phyloP scores from a whole-genome alignment of 2,797 vertebrate genomes.

The Eurystomus glaucurus region DNA sequence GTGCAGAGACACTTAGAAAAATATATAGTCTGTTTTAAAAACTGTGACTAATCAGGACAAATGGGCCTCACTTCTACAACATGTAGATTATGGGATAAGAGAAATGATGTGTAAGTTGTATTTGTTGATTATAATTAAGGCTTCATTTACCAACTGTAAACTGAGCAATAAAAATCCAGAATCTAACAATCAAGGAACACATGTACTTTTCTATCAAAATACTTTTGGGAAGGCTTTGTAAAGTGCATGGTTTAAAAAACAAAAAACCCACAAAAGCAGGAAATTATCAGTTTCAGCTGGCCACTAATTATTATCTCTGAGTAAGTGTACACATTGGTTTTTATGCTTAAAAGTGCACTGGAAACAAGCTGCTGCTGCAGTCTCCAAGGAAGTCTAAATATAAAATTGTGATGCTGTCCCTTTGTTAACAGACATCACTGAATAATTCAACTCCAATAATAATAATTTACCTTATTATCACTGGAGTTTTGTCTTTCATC shows the following conservation, averaged over 20 bases:
- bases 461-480: constrained; percentile 59
- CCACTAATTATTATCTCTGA: constrained; percentile 86
- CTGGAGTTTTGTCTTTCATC: constrained; percentile 75
- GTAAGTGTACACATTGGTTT: constrained; percentile 70
- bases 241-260: neutral
- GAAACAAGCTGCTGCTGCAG: constrained; percentile 82
- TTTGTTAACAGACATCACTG: constrained; percentile 87
- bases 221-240: neutral
- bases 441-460: constrained; percentile 91
- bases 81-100: constrained; percentile 50
- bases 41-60: constrained; percentile 82
- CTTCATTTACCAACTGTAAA: neutral
- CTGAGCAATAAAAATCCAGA: neutral
- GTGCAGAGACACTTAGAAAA: constrained; percentile 78
- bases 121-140: constrained; percentile 73
- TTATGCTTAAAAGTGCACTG: constrained; percentile 80
- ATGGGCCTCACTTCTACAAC: constrained; percentile 64
- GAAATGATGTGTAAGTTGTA: neutral
- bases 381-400: constrained; percentile 87
- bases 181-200: neutral
- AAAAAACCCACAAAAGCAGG: neutral
- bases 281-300: constrained; percentile 67
- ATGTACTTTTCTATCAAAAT: neutral
- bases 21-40: constrained; percentile 66
- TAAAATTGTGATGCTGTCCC: constrained; percentile 84